Evolutionary conservation across 2,797 vertebrate species (phyloP).

Genomic region (Dromococcyx pavoninus): DNA sequence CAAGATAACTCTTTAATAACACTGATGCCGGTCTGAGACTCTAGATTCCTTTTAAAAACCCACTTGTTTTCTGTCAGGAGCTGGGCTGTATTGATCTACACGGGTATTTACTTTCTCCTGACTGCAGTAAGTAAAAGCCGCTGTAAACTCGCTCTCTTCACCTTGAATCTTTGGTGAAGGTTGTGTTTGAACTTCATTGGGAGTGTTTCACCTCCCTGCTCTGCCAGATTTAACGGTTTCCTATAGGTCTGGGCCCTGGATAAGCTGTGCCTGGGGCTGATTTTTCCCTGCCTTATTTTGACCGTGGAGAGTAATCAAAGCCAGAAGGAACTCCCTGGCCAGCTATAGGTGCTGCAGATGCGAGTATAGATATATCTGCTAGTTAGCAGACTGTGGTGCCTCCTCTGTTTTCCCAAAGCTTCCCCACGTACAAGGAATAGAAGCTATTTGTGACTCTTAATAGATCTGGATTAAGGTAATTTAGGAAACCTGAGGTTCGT

Average conservation of each 20-base stretch:
- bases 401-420: not conserved
- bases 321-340: not conserved
- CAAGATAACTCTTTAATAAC: not conserved
- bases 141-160: not conserved
- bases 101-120: conserved; percentile 30
- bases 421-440: conserved; percentile 32
- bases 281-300: not conserved
- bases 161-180: conserved; percentile 13
- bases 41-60: too few species aligned
- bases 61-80: not conserved
- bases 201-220: not conserved
- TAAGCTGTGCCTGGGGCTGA: not conserved
- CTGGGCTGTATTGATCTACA: conserved; percentile 1
- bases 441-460: conserved; percentile 66
- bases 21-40: not conserved
- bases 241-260: not conserved
- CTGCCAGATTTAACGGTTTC: not conserved
- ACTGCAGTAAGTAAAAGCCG: not conserved
- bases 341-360: not conserved
- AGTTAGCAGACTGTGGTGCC: not conserved
- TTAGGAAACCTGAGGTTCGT: conserved; percentile 66
- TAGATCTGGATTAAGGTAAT: conserved; percentile 77
- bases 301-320: not conserved
- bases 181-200: not conserved
- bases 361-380: not conserved